Evolutionary conservation across 2,888 invertebrate genomes (phyloP).

Genomic region (Prenolepis imparis): DNA sequence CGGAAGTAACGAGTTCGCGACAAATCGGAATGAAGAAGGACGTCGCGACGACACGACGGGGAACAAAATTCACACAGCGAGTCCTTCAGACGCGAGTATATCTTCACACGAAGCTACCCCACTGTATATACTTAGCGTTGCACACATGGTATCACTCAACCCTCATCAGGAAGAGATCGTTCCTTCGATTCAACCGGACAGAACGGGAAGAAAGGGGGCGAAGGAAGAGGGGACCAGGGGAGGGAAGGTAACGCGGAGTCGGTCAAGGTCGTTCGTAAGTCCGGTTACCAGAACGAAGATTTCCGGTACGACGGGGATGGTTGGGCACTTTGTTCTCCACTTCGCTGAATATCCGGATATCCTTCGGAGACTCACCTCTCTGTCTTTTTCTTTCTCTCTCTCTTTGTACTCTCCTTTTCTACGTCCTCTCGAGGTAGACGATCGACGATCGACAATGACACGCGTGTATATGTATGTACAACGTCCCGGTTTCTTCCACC

Average conservation of each 20-base stretch:
- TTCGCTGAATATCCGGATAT: slow-evolving; percentile 33
- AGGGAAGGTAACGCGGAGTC: background rate
- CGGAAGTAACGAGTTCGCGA: slow-evolving; percentile 28
- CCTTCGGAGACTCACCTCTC: slow-evolving; percentile 71
- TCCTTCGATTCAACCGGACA: slow-evolving; percentile 4
- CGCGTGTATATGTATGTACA: slow-evolving; percentile 31
- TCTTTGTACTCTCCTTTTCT: slow-evolving; percentile 61
- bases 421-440: slow-evolving; percentile 54
- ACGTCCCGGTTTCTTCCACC: slow-evolving; percentile 44
- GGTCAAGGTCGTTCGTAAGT: slow-evolving; percentile 39
- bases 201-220: background rate
- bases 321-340: slow-evolving; percentile 43
- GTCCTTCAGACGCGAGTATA: slow-evolving; percentile 23
- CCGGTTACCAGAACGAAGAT: slow-evolving; percentile 10
- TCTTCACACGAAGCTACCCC: slow-evolving; percentile 53
- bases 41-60: background rate
- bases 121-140: slow-evolving; percentile 57
- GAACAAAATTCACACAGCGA: slow-evolving; percentile 33
- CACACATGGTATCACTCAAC: slow-evolving; percentile 66
- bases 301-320: background rate
- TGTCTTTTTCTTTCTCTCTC: slow-evolving; percentile 43
- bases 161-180: background rate
- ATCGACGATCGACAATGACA: slow-evolving; percentile 40
- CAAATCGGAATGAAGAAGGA: background rate
- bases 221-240: background rate